Conservation (phyloP, 2,888 invertebrate genomes). For the Drosophila prolongata region DNA sequence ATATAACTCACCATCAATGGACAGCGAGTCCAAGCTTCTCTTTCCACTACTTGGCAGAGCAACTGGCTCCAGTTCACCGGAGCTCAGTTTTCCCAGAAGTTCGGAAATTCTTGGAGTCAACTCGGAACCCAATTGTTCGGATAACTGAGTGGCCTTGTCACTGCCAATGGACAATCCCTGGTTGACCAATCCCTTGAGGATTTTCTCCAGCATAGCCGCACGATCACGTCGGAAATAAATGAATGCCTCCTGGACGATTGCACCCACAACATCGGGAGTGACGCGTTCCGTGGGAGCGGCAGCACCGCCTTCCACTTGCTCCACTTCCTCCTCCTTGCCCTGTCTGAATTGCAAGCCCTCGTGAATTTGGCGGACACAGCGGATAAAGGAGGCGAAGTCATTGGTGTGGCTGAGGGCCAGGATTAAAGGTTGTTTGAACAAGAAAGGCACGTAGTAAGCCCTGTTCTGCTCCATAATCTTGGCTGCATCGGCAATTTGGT, state of each 20-base stretch:
- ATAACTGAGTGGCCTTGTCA: conserved; percentile 87
- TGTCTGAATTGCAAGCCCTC: conserved; percentile 83
- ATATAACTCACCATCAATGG: conserved; percentile 80
- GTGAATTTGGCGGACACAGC: conserved; percentile 86
- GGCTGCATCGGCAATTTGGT: conserved; percentile 88
- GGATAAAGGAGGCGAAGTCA: conserved; percentile 88
- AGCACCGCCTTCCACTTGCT: conserved; percentile 81
- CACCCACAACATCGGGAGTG: conserved; percentile 85
- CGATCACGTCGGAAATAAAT: conserved; percentile 84
- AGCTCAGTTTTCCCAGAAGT: conserved; percentile 87
- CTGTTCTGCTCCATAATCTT: conserved; percentile 87
- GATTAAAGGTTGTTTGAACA: conserved; percentile 86
- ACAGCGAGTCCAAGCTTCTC: conserved; percentile 79
- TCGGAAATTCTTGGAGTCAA: conserved; percentile 88
- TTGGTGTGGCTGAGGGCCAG: conserved; percentile 86
- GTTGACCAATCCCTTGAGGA: conserved; percentile 86
- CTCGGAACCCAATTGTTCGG: conserved; percentile 88
- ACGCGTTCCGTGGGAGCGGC: conserved; percentile 37
- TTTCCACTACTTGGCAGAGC: conserved; percentile 81
- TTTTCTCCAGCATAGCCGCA: conserved; percentile 84
- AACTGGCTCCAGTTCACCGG: conserved; percentile 87
- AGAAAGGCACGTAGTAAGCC: conserved; percentile 86
- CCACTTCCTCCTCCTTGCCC: conserved; percentile 73
- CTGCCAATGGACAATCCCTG: conserved; percentile 89
- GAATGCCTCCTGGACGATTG: conserved; percentile 86